Conservation (phyloP, 2,797 vertebrate genomes). For the Todus mexicanus region DNA sequence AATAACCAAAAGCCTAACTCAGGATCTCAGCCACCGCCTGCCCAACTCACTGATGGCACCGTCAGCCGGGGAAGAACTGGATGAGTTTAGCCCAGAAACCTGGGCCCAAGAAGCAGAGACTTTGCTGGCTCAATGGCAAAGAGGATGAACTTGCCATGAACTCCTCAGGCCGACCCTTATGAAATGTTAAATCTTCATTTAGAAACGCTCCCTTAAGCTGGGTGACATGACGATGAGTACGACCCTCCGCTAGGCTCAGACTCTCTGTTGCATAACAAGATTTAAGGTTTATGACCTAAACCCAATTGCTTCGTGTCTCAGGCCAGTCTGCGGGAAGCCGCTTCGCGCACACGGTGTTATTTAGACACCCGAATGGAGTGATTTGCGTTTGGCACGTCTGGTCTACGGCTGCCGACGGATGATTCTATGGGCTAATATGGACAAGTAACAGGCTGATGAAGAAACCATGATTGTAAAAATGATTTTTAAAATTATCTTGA, state of each 20-base stretch:
- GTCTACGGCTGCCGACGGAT: neutral
- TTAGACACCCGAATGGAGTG: conserved; percentile 14
- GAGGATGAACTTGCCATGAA: neutral
- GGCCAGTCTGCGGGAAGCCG: neutral
- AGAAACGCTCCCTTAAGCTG: neutral
- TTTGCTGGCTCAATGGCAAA: neutral
- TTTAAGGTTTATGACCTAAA: conserved; percentile 37
- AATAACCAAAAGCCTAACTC: neutral
- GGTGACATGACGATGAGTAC: conserved; percentile 36
- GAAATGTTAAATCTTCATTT: neutral
- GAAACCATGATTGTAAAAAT: conserved; percentile 62
- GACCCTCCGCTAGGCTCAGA: neutral
- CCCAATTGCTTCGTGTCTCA: neutral
- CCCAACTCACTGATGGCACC: neutral
- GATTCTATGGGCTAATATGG: conserved; percentile 60
- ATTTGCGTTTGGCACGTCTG: conserved; percentile 9
- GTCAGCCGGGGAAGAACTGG: neutral
- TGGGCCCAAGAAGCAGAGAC: neutral
- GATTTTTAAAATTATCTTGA: conserved; percentile 29
- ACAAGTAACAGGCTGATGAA: conserved; percentile 57
- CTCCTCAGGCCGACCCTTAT: neutral
- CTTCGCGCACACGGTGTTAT: neutral
- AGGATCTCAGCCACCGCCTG: neutral
- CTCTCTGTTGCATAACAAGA: neutral
- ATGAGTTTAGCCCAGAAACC: neutral